These are phyloP conservation scores for Pararge aegeria DNA, from an alignment of 1,140 invertebrate genomes.

Conservation along the genomic window DNA sequence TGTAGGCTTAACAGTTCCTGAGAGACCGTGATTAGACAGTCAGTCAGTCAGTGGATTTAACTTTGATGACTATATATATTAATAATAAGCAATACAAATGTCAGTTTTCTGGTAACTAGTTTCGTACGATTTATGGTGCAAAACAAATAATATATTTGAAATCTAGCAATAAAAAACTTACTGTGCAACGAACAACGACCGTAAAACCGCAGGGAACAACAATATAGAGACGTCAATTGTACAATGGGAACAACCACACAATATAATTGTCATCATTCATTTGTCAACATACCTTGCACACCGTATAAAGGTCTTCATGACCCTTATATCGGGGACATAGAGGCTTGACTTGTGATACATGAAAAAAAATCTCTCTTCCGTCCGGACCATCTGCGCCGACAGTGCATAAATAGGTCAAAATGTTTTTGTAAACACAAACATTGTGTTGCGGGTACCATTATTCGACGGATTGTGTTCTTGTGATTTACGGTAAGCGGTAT, in stretches of 20 bases:
- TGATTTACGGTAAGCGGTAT: constrained; percentile 13
- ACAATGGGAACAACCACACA: constrained; percentile 62
- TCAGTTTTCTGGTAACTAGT: background rate
- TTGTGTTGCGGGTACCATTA: constrained; percentile 31
- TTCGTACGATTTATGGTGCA: background rate
- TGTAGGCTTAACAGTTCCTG: no score
- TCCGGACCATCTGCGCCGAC: constrained; percentile 56
- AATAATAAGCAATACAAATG: no score
- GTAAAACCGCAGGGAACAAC: constrained; percentile 39
- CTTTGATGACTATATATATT: no score
- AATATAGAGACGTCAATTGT: constrained; percentile 62
- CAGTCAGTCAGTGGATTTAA: no score
- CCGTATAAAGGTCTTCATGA: constrained; percentile 34
- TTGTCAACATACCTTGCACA: constrained; percentile 58
- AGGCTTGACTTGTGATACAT: constrained; percentile 37
- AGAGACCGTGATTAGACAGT: no score
- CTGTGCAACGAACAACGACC: constrained; percentile 27
- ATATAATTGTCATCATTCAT: constrained; percentile 73
- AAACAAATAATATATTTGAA: constrained; percentile 13
- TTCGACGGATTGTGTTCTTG: background rate
- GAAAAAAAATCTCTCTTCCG: constrained; percentile 50
- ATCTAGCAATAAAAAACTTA: constrained; percentile 25
- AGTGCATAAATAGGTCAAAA: constrained; percentile 65
- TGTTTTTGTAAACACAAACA: constrained; percentile 59
- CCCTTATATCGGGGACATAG: constrained; percentile 46